A percentile compares a stretch with the other conserved stretches of the same genome.
phyloP scores from a whole-genome alignment of 1,140 invertebrate genomes.

The Caenorhabditis inopinata region DNA sequence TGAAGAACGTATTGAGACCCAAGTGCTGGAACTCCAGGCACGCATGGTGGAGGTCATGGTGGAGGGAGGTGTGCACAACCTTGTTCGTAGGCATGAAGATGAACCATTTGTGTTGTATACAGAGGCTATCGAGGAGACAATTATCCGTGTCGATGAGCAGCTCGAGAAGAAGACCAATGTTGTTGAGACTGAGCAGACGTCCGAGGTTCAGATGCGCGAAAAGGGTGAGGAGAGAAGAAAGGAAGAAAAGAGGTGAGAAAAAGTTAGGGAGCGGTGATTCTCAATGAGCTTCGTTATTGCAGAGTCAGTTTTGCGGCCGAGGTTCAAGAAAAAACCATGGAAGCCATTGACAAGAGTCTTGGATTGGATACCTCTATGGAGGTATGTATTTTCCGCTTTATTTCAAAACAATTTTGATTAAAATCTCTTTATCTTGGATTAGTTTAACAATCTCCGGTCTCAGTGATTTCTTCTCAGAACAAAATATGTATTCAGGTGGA shows the following conservation, averaged over 20 bases:
- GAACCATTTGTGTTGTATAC: constrained; percentile 50
- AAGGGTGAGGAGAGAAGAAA: constrained; percentile 23
- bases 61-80: constrained; percentile 49
- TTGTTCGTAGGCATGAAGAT: constrained; percentile 41
- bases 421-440: too few relatives aligned
- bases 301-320: constrained; percentile 65
- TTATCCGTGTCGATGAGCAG: constrained; percentile 52
- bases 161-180: constrained; percentile 43
- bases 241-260: constrained; percentile 51
- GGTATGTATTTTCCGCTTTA: background rate
- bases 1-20: constrained; percentile 16
- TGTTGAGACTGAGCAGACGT: constrained; percentile 41
- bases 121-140: constrained; percentile 52
- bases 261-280: background rate
- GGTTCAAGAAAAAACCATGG: constrained; percentile 60
- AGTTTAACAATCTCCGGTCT: too few relatives aligned
- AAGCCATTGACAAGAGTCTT: constrained; percentile 38
- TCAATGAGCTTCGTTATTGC: constrained; percentile 11
- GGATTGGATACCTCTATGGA: constrained; percentile 55
- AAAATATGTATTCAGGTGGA: constrained; percentile 16
- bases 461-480: too few relatives aligned
- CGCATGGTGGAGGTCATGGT: constrained; percentile 54
- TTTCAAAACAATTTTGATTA: background rate
- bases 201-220: constrained; percentile 40
- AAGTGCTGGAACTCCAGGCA: constrained; percentile 22